Base-by-base conservation (phyloP, 2,797 vertebrate genomes). In the Mus caroli region DNA sequence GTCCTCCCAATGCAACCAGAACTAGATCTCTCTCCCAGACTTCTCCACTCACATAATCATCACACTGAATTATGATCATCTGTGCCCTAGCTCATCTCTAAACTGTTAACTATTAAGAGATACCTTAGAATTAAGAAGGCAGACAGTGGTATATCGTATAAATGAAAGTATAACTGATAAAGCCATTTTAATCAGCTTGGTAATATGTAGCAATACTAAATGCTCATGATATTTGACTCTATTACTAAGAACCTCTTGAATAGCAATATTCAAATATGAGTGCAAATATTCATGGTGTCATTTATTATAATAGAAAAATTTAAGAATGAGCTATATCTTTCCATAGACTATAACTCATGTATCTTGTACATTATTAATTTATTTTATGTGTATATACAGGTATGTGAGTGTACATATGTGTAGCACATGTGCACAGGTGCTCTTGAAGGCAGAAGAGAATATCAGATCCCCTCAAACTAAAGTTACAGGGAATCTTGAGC, bases 111-210 rank as follows among this genome's bases (percentile, higher is more conserved):
- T 1, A 76, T 43, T 84, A 58, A 54, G 62, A n/a, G 28, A 15
- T 80, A 78, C 24, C 12, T 87, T 73, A 84, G 26, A 62, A 86
- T 87, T 96, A 54, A 89, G 93, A 96, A 94, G 28, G 34, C 69
- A 12, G 11, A 0, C 10, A 86, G 26, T 91, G 75, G 88, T 89
- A 79, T 79, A 12, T 12, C 76, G 84, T 87, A 9, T 86, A 90
- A 73, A 56, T 75, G 13, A 4, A 17, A 93, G 14, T 54, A n/a
- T 69, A 95, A 92, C 20, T 76, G 14, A 31, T 64, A 94, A 95
- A 83, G 19, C 19, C 77, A 94, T 94, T 90, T 88, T 52, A 60
- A 64, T 73, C 54, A 97, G 78, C 96, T 94, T 75, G 71, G 84
- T 37, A 89, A n/a, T 62, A 90, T 62, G 34, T 79, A 54, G 46